phyloP scores from a whole-genome alignment of 2,797 vertebrate genomes.

The Neopelma chrysocephalum region DNA sequence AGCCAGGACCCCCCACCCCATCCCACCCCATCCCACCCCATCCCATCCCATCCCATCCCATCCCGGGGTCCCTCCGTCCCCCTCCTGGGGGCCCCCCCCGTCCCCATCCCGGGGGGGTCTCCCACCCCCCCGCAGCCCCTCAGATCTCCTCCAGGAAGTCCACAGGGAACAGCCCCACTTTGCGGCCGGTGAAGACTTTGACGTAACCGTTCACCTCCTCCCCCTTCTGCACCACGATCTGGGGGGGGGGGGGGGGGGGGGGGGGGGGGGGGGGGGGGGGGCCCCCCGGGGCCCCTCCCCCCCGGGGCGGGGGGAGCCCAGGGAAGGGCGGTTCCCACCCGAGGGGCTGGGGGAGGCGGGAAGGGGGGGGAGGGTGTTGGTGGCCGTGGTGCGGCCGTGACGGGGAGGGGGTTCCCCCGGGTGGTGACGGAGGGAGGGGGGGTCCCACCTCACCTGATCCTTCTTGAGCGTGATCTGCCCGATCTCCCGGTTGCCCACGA shows the following conservation, averaged over 20 bases:
- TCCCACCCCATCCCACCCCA: too few species aligned
- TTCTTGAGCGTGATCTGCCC: conserved; percentile 95
- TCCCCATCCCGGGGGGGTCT: not conserved
- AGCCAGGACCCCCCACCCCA: not conserved
- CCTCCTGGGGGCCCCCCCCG: not conserved
- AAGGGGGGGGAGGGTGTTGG: rapidly evolving
- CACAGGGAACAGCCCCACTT: conserved; percentile 90
- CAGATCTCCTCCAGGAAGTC: conserved; percentile 92
- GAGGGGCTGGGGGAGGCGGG: not conserved
- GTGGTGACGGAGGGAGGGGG: rapidly evolving
- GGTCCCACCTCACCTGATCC: conserved; percentile 82
- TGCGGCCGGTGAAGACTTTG: conserved; percentile 91
- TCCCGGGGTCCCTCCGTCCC: not conserved
- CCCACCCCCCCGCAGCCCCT: not conserved
- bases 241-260: not conserved
- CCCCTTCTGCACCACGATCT: conserved; percentile 95
- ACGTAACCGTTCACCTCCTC: conserved; percentile 91
- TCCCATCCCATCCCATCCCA: too few species aligned
- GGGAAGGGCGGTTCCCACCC: not conserved
- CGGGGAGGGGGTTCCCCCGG: rapidly evolving
- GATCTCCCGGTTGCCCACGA: conserved; percentile 92
- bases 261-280: too few species aligned
- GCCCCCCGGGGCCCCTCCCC: too few species aligned
- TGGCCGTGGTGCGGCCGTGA: too few species aligned
- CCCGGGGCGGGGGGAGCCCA: not conserved